A percentile compares a stretch with the other conserved stretches of the same genome.
Evolutionary conservation across 2,888 invertebrate genomes (phyloP).

Genomic region (Agrotis ipsilon): DNA sequence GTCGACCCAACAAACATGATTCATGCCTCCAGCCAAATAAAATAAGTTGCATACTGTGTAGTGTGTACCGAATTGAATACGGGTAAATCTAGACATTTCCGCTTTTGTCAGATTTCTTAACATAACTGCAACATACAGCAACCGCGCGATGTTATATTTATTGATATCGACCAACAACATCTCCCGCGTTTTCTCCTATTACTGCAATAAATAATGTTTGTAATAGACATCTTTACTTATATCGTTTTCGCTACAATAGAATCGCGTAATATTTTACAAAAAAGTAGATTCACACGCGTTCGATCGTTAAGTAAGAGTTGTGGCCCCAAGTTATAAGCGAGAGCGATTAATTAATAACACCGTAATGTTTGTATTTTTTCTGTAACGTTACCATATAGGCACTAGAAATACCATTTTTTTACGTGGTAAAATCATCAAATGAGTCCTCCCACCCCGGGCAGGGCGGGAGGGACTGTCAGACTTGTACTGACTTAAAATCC

Average conservation of each 20-base stretch:
- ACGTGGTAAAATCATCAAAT: too few species aligned
- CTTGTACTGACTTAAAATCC: too few species aligned
- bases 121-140: background rate
- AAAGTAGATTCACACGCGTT: conserved; percentile 63
- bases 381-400: too few species aligned
- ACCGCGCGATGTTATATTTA: background rate
- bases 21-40: too few species aligned
- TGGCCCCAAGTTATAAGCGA: background rate
- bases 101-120: background rate
- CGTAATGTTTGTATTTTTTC: too few species aligned
- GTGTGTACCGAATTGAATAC: too few species aligned
- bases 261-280: conserved; percentile 61
- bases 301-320: conserved; percentile 53
- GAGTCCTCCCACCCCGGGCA: too few species aligned
- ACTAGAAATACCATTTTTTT: too few species aligned
- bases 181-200: conserved; percentile 34
- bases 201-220: conserved; percentile 35
- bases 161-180: conserved; percentile 4
- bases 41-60: too few species aligned
- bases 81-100: background rate
- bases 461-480: too few species aligned
- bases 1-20: too few species aligned
- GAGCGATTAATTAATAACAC: conserved; percentile 11
- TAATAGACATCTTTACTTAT: conserved; percentile 37
- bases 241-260: conserved; percentile 52